Conservation (phyloP, 2,797 vertebrate species). For the Rallus crepitans region DNA sequence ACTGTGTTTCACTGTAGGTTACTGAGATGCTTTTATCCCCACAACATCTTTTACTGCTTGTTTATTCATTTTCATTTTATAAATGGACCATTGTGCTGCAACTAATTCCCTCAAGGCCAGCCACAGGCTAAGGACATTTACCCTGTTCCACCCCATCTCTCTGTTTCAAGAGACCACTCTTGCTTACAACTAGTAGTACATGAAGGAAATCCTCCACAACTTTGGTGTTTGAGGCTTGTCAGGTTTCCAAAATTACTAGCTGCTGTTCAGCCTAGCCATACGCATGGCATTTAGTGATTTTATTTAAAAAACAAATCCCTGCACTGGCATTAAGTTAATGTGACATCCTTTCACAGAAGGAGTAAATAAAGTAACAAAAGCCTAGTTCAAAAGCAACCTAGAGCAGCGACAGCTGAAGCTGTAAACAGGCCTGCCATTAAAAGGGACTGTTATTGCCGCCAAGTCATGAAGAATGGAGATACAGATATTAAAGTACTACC, state of each 20-base stretch:
- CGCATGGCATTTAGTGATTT: background rate
- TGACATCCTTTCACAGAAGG: background rate
- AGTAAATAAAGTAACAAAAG: background rate
- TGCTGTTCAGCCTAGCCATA: background rate
- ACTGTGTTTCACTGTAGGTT: background rate
- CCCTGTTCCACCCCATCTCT: background rate
- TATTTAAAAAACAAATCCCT: background rate
- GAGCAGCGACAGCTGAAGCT: background rate
- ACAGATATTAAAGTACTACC: background rate
- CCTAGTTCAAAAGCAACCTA: conserved; percentile 21
- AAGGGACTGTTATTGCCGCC: background rate
- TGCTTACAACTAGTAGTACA: background rate
- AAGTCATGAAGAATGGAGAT: background rate
- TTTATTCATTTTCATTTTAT: conserved; percentile 41
- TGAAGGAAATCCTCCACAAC: background rate
- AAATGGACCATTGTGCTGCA: conserved; percentile 26
- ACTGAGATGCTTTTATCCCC: conserved; percentile 20
- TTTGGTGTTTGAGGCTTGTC: background rate
- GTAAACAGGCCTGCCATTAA: background rate
- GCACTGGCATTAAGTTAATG: background rate
- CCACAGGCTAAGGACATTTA: background rate
- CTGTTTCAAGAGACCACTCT: background rate
- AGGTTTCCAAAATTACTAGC: background rate
- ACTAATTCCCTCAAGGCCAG: background rate
- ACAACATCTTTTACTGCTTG: background rate